A percentile compares a stretch with the other conserved stretches of the same genome.
These are phyloP conservation scores for Mustelus asterias DNA, from an alignment of 2,113 vertebrate genomes.

Conservation along the genomic window DNA sequence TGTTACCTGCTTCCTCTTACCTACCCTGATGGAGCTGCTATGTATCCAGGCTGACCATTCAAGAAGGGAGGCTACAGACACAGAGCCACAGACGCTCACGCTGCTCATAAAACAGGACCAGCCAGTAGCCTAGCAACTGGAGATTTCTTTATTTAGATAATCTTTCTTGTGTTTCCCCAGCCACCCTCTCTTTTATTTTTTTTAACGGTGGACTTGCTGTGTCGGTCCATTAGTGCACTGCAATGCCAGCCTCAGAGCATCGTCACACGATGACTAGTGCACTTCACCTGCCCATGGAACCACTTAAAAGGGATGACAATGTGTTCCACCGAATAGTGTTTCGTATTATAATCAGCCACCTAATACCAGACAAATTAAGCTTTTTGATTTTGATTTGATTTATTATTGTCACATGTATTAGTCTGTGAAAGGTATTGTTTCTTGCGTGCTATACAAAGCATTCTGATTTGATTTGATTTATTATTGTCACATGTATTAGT, in stretches of 20 bases:
- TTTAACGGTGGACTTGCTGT: background rate
- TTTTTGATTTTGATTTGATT: too few relatives aligned
- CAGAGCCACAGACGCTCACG: constrained; percentile 42
- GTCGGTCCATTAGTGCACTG: background rate
- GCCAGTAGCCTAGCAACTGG: constrained; percentile 58
- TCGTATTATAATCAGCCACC: background rate
- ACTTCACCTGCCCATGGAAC: constrained; percentile 11
- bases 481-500: too few relatives aligned
- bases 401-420: too few relatives aligned
- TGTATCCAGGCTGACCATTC: constrained; percentile 42
- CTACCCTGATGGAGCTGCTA: constrained; percentile 41
- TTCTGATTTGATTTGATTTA: too few relatives aligned
- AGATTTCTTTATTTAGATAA: constrained; percentile 49
- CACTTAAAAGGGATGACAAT: background rate
- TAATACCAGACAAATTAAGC: background rate
- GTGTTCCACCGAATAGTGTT: background rate
- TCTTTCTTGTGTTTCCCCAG: constrained; percentile 35
- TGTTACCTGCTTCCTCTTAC: constrained; percentile 34
- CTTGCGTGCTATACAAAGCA: too few relatives aligned
- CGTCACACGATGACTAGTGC: constrained; percentile 6
- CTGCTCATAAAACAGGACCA: constrained; percentile 37
- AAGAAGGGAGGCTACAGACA: constrained; percentile 44
- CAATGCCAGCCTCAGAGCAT: background rate
- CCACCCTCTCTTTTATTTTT: constrained; percentile 26
- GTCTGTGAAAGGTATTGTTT: too few relatives aligned